Base-by-base conservation (phyloP, 1,140 invertebrate genomes). In the Drosophila simulans region DNA sequence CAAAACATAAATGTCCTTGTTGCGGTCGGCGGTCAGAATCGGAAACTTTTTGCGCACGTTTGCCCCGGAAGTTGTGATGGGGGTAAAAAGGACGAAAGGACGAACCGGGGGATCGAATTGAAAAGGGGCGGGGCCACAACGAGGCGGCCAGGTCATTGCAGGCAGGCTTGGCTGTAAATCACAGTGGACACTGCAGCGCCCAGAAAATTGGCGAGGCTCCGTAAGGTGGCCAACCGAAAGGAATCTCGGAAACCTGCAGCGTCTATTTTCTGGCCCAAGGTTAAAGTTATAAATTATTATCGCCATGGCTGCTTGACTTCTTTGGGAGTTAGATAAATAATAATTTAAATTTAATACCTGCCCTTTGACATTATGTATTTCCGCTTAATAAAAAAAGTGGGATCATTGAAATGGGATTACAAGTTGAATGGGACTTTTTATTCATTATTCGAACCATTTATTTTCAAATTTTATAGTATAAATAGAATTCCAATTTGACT, bases 1-100 rank as follows among this genome's bases (percentile, higher is more conserved):
- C 73, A 69, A 75, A 88, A 82, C 77, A 86, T 86, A 86, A 86
- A 86, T 88, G 83, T 88, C 83, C 84, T 88, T 88, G 83, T 81
- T 88, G 83, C 71, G 84, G 79, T 70, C 51, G 48, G 65, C 65
- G 77, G 62, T 70, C 77, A 68, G 66, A 80, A 76, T 76, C 58
- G 55, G 57, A 68, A 84, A 82, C 43, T 81, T 84, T 84, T 84
- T 84, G 81, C 80, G 64, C 63, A 70, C 77, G 48, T 70, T 66
- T 68, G 48, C 42, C 62, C 62, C 62, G 64, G 65, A 69, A 69
- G 57, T 75, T 54, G 31, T 39, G 17, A 4, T 34, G 63, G 15
- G 72, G 48, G 31, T 31, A 31, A 20, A 51, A 52, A 48, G 31
- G 49, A 15, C 25, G 13, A 11, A 20, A 10, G 3, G 12, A 13